Evolutionary conservation across 2,888 invertebrate species (phyloP).

Genomic region (Selenia dentaria): DNA sequence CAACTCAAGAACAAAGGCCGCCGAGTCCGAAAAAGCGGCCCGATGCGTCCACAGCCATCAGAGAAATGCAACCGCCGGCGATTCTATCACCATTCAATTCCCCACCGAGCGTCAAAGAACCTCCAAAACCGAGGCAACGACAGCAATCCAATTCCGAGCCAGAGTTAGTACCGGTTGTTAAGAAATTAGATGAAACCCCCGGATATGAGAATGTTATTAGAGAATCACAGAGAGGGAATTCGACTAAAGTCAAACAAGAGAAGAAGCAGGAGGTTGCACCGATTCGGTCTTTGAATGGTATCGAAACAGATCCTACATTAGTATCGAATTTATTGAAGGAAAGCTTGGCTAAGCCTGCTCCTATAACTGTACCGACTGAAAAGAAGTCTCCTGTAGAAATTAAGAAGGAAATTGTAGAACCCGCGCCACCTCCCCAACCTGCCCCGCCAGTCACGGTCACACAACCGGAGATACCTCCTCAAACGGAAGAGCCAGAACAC

Average conservation of each 20-base stretch:
- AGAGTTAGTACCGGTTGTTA: constrained; percentile 85
- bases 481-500: constrained; percentile 59
- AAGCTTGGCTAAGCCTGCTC: constrained; percentile 79
- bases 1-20: constrained; percentile 43
- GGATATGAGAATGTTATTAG: constrained; percentile 85
- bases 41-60: constrained; percentile 59
- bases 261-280: constrained; percentile 59
- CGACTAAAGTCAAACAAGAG: constrained; percentile 61
- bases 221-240: constrained; percentile 77
- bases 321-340: constrained; percentile 90
- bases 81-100: constrained; percentile 81
- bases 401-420: constrained; percentile 55
- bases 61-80: constrained; percentile 73
- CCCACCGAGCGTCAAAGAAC: constrained; percentile 58
- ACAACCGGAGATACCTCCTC: constrained; percentile 30
- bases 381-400: constrained; percentile 62
- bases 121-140: constrained; percentile 53
- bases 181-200: constrained; percentile 86
- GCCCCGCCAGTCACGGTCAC: constrained; percentile 28
- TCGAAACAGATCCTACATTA: constrained; percentile 89
- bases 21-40: constrained; percentile 66
- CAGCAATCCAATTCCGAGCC: constrained; percentile 84
- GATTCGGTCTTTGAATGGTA: constrained; percentile 82
- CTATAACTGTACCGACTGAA: constrained; percentile 71
- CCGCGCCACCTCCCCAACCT: constrained; percentile 38